Evolutionary conservation across 2,888 invertebrate genomes (phyloP), one percentile per base, ranked within the genome.

Genomic region (Drosophila rubida): DNA sequence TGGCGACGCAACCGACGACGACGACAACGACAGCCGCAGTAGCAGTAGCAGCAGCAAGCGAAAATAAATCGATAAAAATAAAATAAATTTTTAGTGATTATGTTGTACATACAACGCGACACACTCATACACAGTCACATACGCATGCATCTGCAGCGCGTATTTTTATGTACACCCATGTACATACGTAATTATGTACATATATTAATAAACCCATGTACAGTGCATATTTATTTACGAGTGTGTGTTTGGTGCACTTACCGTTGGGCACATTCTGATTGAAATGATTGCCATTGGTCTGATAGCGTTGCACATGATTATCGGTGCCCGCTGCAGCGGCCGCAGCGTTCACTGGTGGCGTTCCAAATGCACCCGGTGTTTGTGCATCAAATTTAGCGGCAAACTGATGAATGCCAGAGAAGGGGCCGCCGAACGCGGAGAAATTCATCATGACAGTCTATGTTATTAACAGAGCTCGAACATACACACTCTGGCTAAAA

Each of bases 371-470:
- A 57, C 92, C 92, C 74, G 91, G 90, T 73, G 90, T 89, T 69
- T 90, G 89, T 82, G 92, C 91, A 77, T 92, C 92, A 84, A 92
- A 92, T 89, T 92, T 92, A 68, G 92, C 92, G 68, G 92, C 92
- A 89, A 92, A 92, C 77, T 92, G 92, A 87, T 92, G 92, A 69
- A 92, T 92, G 72, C 92, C 92, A 73, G 92, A 91, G 80, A 92
- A 92, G 46, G 92, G 92, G 71, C 92, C 92, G 78, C 92, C 92
- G 69, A 92, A 92, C 61, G 92, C 92, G 64, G 92, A 92, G 88
- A 92, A 92, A 90, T 92, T 92, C 92, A 92, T 92, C 90, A 91
- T 92, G 79, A 79, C 88, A 88, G 69, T 64, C 68, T 65, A 65
- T 60, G 55, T 48, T 72, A 37, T 65, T 71, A 72, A 55, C 67